These are phyloP conservation scores for Myanophis thanlyinensis DNA, from an alignment of 2,113 vertebrate species.

Conservation along the genomic window DNA sequence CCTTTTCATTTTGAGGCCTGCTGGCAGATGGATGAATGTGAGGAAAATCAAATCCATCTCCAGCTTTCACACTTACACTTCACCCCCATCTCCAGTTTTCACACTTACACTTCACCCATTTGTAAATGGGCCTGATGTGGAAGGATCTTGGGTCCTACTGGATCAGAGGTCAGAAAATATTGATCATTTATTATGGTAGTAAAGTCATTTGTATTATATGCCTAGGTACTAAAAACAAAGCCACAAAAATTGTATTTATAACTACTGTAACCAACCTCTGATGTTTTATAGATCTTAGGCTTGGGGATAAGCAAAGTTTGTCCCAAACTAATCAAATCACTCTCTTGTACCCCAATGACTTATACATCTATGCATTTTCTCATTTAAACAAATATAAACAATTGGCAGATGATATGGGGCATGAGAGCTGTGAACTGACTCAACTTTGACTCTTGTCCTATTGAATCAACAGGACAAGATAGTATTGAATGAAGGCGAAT, in stretches of 20 bases:
- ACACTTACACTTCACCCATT: neutral
- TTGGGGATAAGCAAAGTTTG: neutral
- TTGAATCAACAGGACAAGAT: neutral
- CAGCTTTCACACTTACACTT: neutral
- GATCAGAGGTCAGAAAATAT: neutral
- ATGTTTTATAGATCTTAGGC: neutral
- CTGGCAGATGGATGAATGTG: neutral
- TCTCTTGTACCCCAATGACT: neutral
- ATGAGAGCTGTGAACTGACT: neutral
- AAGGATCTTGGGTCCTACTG: neutral
- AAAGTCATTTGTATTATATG: neutral
- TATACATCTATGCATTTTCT: neutral
- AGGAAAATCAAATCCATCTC: neutral
- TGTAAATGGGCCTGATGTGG: neutral
- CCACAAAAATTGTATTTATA: neutral
- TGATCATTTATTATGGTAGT: neutral
- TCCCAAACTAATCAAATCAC: neutral
- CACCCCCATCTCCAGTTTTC: neutral
- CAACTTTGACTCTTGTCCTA: neutral
- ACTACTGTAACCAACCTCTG: too few species aligned
- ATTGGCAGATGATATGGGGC: neutral
- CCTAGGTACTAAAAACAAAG: neutral
- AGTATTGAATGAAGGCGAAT: neutral
- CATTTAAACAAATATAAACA: neutral
- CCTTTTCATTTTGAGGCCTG: neutral